Conservation (phyloP, 2,797 vertebrate species). For the Hippocampus kuda region DNA sequence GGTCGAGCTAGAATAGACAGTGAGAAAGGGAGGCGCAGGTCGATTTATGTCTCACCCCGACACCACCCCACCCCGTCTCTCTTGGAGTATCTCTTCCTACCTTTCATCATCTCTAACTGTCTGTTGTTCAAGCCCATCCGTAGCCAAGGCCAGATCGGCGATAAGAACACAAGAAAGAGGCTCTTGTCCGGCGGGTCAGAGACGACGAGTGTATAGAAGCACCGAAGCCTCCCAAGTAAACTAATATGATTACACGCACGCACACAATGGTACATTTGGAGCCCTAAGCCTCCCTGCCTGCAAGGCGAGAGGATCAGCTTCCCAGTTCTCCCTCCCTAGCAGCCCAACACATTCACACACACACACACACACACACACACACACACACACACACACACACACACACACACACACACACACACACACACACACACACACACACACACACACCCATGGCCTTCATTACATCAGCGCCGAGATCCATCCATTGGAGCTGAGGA, state of each 20-base stretch:
- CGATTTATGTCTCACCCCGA: constrained; percentile 46
- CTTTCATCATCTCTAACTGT: constrained; percentile 49
- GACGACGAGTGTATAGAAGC: not conserved
- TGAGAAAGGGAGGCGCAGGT: constrained; percentile 22
- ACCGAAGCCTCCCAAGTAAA: not conserved
- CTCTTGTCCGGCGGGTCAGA: constrained; percentile 26
- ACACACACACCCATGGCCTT: constrained; percentile 40
- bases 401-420: not conserved
- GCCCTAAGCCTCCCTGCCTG: constrained; percentile 25
- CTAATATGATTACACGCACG: constrained; percentile 7
- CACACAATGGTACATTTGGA: constrained; percentile 16
- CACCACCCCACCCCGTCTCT: not conserved
- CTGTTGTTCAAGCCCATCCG: constrained; percentile 46
- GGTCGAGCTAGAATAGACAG: constrained; percentile 6
- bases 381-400: not conserved
- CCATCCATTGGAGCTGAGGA: constrained; percentile 51
- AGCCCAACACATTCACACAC: not conserved
- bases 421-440: not conserved
- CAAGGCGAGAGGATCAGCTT: constrained; percentile 52
- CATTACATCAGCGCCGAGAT: constrained; percentile 52
- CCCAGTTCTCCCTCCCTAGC: constrained; percentile 33
- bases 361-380: too few species aligned
- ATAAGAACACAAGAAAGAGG: constrained; percentile 26
- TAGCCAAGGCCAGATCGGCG: constrained; percentile 19
- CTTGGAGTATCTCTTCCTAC: constrained; percentile 34